Conservation (phyloP, 1,140 invertebrate species). For the Proales similis region DNA sequence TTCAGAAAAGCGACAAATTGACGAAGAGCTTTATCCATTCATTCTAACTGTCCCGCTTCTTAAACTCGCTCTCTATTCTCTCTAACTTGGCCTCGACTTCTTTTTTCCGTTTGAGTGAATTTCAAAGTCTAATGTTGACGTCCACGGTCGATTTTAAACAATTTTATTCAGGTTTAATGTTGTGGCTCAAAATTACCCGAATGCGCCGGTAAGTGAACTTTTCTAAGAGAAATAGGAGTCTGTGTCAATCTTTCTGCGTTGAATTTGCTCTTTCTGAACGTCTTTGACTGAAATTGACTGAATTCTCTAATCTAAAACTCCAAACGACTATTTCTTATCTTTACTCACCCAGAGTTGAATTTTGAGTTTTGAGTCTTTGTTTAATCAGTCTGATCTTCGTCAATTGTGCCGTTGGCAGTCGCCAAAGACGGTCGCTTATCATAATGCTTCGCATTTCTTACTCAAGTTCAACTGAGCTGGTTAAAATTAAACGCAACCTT, state of each 20-base stretch:
- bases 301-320: not conserved
- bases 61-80: no score
- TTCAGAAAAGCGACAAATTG: conserved; percentile 4
- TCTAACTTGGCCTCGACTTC: no score
- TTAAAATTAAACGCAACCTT: not conserved
- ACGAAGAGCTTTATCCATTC: conserved; percentile 1
- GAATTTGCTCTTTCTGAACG: no score
- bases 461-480: not conserved
- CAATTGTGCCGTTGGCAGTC: conserved; percentile 14
- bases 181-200: conserved; percentile 14
- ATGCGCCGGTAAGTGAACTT: conserved; percentile 37
- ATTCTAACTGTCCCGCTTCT: conserved; percentile 27
- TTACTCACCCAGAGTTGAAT: no score
- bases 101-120: not conserved
- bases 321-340: not conserved
- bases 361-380: no score
- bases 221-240: no score
- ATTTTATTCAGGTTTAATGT: conserved; percentile 31
- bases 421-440: not conserved
- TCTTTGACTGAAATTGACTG: not conserved
- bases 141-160: conserved; percentile 27
- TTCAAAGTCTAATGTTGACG: conserved; percentile 17
- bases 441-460: not conserved
- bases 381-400: no score
- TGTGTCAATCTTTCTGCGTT: no score